phyloP scores from a whole-genome alignment of 2,888 invertebrate species.

The Chironomus riparius region DNA sequence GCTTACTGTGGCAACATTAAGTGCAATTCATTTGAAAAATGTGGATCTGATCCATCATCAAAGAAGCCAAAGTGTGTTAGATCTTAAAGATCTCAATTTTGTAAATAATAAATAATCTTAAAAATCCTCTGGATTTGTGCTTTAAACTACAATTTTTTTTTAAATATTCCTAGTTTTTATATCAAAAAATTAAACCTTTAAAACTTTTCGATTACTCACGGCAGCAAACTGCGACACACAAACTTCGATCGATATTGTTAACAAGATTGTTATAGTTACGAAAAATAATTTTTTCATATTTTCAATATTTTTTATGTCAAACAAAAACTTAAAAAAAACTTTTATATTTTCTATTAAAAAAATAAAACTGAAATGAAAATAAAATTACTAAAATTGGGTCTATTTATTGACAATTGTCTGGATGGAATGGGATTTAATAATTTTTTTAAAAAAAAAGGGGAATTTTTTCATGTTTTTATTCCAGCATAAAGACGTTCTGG shows the following conservation, averaged over 20 bases:
- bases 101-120: no score
- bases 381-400: background rate
- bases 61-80: constrained; percentile 60
- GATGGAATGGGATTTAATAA: background rate
- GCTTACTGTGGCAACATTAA: constrained; percentile 60
- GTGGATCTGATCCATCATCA: constrained; percentile 53
- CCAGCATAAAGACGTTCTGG: background rate
- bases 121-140: no score
- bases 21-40: constrained; percentile 58
- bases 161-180: background rate
- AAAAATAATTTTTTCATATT: constrained; percentile 16
- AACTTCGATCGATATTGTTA: constrained; percentile 1
- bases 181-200: background rate
- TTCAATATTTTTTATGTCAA: background rate
- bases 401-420: constrained; percentile 11
- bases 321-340: background rate
- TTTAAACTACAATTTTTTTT: background rate
- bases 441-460: background rate
- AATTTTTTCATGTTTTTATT: background rate
- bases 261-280: constrained; percentile 19
- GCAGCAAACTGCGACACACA: background rate
- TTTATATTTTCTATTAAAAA: background rate
- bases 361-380: background rate
- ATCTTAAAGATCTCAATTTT: constrained; percentile 36
- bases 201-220: background rate